Percentiles rank a stretch among this genome's conserved stretches.
Conservation (phyloP, 2,113 vertebrate species). For the Symphodus melops region DNA sequence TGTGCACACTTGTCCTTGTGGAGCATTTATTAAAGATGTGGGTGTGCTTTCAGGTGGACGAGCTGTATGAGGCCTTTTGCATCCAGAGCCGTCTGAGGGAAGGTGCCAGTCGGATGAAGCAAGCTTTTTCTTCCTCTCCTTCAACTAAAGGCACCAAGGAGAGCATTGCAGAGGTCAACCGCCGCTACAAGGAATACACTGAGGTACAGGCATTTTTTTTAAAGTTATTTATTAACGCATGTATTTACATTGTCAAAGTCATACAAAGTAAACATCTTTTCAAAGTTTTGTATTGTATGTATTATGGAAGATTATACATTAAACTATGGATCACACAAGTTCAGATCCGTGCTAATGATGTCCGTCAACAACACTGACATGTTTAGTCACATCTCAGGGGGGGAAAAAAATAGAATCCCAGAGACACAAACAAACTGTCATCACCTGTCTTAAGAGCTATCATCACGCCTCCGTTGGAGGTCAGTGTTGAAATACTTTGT, state of each 20-base stretch:
- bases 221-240: too few relatives aligned
- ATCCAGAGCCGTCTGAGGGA: slow-evolving; percentile 96
- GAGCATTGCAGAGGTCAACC: slow-evolving; percentile 93
- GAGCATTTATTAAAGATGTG: slow-evolving; percentile 27
- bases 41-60: slow-evolving; percentile 88
- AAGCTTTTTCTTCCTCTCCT: slow-evolving; percentile 94
- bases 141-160: slow-evolving; percentile 94
- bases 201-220: slow-evolving; percentile 83
- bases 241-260: too few relatives aligned
- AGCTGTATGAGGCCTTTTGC: slow-evolving; percentile 97
- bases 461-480: neutral
- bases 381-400: neutral
- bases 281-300: neutral
- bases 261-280: too few relatives aligned
- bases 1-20: neutral
- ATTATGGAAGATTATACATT: neutral
- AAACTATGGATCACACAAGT: neutral
- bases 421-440: slow-evolving; percentile 28
- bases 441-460: slow-evolving; percentile 5
- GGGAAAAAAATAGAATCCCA: slow-evolving; percentile 11
- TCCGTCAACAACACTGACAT: slow-evolving; percentile 24
- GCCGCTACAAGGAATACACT: slow-evolving; percentile 94
- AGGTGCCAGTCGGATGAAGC: slow-evolving; percentile 97
- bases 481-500: slow-evolving; percentile 9
- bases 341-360: slow-evolving; percentile 21